phyloP scores from a whole-genome alignment of 2,888 invertebrate genomes.

The Eurytoma californica region DNA sequence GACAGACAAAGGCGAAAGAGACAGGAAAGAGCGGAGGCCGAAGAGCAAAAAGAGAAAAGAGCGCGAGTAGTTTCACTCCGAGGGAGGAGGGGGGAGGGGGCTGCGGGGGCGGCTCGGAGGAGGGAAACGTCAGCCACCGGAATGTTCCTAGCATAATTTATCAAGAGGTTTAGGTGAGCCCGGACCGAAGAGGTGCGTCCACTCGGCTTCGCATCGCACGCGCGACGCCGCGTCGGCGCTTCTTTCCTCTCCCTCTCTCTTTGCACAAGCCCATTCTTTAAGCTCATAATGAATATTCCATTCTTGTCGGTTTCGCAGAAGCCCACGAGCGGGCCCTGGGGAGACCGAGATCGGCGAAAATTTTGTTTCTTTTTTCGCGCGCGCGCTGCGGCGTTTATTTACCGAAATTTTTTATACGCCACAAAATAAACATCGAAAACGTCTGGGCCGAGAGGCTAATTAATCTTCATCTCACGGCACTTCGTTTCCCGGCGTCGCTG shows the following conservation, averaged over 20 bases:
- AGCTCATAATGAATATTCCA: slow-evolving; percentile 58
- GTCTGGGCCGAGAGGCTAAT: slow-evolving; percentile 23
- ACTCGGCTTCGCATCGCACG: slow-evolving; percentile 53
- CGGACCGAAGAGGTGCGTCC: slow-evolving; percentile 46
- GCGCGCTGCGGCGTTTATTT: not conserved
- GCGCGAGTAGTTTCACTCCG: slow-evolving; percentile 26
- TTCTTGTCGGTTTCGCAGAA: slow-evolving; percentile 53
- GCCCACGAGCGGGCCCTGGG: not conserved
- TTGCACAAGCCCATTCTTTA: slow-evolving; percentile 50
- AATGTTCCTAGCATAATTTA: slow-evolving; percentile 63
- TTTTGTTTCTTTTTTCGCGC: not conserved
- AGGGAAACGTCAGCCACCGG: slow-evolving; percentile 56
- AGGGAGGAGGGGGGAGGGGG: slow-evolving; percentile 19
- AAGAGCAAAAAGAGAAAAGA: slow-evolving; percentile 48
- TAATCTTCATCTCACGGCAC: slow-evolving; percentile 50
- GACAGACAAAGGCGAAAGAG: slow-evolving; percentile 20
- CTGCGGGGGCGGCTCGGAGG: slow-evolving; percentile 47
- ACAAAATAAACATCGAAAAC: slow-evolving; percentile 22
- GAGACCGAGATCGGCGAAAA: slow-evolving; percentile 28
- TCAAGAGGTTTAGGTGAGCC: slow-evolving; percentile 56
- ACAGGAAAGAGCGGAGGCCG: slow-evolving; percentile 46
- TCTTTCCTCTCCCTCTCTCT: slow-evolving; percentile 33
- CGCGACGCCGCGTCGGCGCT: slow-evolving; percentile 34
- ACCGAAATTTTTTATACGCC: slow-evolving; percentile 3
- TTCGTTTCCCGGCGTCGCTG: slow-evolving; percentile 27